Evolutionary conservation across 2,113 vertebrate genomes (phyloP), one percentile per base, ranked within the genome.

Genomic region (Elanoides forficatus): DNA sequence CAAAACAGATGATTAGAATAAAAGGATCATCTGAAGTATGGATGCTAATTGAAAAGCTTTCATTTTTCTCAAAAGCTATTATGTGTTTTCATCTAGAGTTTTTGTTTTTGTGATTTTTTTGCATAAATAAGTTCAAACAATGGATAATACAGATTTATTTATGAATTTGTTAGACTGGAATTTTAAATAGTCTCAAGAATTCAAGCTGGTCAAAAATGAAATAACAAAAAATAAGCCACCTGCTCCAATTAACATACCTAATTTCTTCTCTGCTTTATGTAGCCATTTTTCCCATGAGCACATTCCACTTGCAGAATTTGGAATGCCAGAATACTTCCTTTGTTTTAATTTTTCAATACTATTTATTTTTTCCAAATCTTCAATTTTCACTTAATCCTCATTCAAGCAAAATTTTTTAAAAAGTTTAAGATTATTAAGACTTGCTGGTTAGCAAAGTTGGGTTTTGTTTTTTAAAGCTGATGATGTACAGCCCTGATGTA

Each of bases 91-190:
- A 80, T 85, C 52, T 60, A 65, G 47, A 60, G 5, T 36, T 91
- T 94, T 81, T 91, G 30, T 18, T 50, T 80, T 95, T 70, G 48
- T 68, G 40, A 13, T n/a, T 16, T 81, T 79, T 92, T 90, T 76
- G 34, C 78, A 96, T 93, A 90, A 93, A 81, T 89, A 94, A 48
- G 11, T 94, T 92, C 66, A 79, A 95, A 96, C 81, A 94, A 93
- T 76, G 56, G 25, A 12, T 53, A 86, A 72, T 86, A 88, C 38
- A 79, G 83, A 93, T 70, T 95, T 86, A 93, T 96, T 89, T 94
- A 50, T 90, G 47, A 96, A 91, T 94, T 79, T 81, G 7, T 80
- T 84, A 82, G 38, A 67, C 23, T 67, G 20, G 12, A 89, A 91
- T 97, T 94, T 90, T 82, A 95, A 91, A 81, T 56, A 90, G 70